These are phyloP conservation scores for Gastrophryne carolinensis DNA, from an alignment of 2,797 vertebrate species.

Conservation along the genomic window DNA sequence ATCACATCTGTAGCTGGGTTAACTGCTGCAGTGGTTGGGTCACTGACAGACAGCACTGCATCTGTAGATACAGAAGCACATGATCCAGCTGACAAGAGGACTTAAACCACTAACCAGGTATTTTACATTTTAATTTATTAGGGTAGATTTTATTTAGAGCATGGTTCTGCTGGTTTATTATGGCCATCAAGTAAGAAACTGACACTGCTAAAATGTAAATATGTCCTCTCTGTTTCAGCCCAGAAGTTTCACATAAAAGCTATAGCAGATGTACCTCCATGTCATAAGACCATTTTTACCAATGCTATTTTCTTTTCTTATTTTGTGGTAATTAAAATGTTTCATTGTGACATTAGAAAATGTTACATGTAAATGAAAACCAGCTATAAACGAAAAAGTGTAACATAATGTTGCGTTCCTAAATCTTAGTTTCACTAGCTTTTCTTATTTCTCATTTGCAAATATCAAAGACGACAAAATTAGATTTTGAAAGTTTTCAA, in stretches of 20 bases:
- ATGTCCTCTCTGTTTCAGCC: conserved; percentile 47
- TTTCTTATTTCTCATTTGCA: conserved; percentile 78
- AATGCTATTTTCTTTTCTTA: conserved; percentile 77
- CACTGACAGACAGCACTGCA: too few relatives aligned
- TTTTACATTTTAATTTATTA: too few relatives aligned
- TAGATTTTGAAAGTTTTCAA: conserved; percentile 78
- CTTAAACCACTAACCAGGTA: too few relatives aligned
- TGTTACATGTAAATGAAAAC: conserved; percentile 66
- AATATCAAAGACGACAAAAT: conserved; percentile 72
- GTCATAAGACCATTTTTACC: conserved; percentile 62
- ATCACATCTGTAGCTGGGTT: too few relatives aligned
- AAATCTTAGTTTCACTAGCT: conserved; percentile 76
- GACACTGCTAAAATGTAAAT: conserved; percentile 28
- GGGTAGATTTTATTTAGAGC: too few relatives aligned
- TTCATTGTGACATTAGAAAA: conserved; percentile 65
- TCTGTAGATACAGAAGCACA: too few relatives aligned
- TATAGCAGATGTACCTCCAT: conserved; percentile 59
- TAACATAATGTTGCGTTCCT: conserved; percentile 67
- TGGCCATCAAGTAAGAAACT: not conserved
- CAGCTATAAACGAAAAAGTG: conserved; percentile 56
- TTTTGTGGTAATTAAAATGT: conserved; percentile 68
- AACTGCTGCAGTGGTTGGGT: too few relatives aligned
- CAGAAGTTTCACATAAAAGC: conserved; percentile 58
- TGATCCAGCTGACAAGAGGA: too few relatives aligned
- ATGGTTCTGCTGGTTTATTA: too few relatives aligned